Conservation (phyloP, 2,797 vertebrate genomes). For the Karalla daura region DNA sequence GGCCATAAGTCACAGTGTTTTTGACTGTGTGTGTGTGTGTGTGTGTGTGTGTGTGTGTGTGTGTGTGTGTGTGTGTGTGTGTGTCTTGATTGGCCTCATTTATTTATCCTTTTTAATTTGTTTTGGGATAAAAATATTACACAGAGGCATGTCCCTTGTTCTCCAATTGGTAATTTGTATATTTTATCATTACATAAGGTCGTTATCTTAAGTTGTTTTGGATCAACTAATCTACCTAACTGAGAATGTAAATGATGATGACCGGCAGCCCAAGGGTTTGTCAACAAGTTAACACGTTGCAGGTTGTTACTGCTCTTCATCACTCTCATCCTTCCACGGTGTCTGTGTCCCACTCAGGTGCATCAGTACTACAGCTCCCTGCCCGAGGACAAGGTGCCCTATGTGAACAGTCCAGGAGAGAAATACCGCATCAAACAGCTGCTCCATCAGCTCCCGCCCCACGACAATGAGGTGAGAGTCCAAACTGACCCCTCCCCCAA, state of each 20-base stretch:
- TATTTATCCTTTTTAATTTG: slow-evolving; percentile 5
- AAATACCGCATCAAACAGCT: slow-evolving; percentile 98
- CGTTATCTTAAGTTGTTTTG: not conserved
- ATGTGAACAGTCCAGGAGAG: slow-evolving; percentile 98
- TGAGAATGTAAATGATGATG: not conserved
- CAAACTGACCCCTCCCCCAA: slow-evolving; percentile 39
- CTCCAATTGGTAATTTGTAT: not conserved
- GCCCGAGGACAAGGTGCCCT: slow-evolving; percentile 98
- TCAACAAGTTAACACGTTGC: not conserved
- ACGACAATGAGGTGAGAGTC: slow-evolving; percentile 97
- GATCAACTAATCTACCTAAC: too few relatives aligned
- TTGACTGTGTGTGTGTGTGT: slow-evolving; percentile 49
- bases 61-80: slow-evolving; percentile 1
- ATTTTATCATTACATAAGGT: not conserved
- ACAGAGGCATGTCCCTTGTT: not conserved
- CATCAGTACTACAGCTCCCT: slow-evolving; percentile 99
- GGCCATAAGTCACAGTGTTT: slow-evolving; percentile 79
- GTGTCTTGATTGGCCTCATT: not conserved
- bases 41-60: slow-evolving; percentile 16
- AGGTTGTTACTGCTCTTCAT: slow-evolving; percentile 9
- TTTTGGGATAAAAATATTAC: not conserved
- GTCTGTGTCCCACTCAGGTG: slow-evolving; percentile 82
- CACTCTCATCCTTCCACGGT: slow-evolving; percentile 7
- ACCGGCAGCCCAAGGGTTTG: not conserved
- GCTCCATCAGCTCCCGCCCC: slow-evolving; percentile 96